Conservation (phyloP, 2,888 invertebrate species). For the Scrobipalpa costella region DNA sequence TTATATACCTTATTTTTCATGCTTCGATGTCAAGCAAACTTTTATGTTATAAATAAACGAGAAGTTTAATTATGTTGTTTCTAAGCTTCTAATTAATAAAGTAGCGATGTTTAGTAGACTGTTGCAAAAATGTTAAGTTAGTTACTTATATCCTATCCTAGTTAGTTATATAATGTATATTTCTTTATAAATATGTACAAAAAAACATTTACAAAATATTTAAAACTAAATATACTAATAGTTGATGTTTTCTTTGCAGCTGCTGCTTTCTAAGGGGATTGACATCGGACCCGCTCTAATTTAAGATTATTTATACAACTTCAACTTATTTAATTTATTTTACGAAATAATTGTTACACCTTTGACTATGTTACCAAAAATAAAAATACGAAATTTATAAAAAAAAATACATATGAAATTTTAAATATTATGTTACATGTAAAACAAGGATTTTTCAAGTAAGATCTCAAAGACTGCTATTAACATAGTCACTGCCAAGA, state of each 20-base stretch:
- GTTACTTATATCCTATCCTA: no score
- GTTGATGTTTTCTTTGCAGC: constrained; percentile 63
- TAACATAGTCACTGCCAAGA: constrained; percentile 76
- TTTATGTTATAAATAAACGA: no score
- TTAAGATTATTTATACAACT: constrained; percentile 54
- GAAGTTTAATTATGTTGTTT: no score
- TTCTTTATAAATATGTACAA: background rate
- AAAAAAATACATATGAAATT: constrained; percentile 38
- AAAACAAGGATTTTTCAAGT: constrained; percentile 28
- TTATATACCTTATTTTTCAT: no score
- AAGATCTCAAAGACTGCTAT: constrained; percentile 71
- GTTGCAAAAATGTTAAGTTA: no score
- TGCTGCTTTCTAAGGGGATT: constrained; percentile 72
- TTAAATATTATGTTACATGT: constrained; percentile 25
- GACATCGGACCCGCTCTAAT: constrained; percentile 57
- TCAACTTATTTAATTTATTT: constrained; percentile 55
- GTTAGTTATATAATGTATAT: no score
- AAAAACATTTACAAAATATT: background rate
- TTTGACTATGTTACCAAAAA: constrained; percentile 70
- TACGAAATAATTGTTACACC: constrained; percentile 48
- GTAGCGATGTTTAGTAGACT: no score
- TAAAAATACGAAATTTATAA: constrained; percentile 43
- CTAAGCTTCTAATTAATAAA: no score
- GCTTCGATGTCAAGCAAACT: no score
- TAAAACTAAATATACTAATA: background rate